These are phyloP conservation scores for Anisognathus igniventris DNA, from an alignment of 2,797 vertebrate species.

Conservation along the genomic window DNA sequence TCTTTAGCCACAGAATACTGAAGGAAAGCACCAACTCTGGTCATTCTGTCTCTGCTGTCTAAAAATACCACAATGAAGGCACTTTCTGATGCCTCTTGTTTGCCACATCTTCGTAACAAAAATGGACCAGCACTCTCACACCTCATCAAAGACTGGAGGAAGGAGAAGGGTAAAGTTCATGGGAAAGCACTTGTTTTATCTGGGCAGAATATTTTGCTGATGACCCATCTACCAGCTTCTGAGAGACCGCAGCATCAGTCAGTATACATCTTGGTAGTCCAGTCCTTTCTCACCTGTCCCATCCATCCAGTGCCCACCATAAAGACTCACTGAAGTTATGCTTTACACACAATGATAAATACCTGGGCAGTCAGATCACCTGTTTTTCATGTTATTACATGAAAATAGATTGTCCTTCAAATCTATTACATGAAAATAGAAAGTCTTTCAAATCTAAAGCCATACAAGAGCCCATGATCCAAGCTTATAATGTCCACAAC, in stretches of 20 bases:
- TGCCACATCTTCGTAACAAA: not conserved
- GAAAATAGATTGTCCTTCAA: not conserved
- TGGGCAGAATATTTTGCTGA: not conserved
- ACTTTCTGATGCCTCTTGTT: not conserved
- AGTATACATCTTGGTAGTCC: not conserved
- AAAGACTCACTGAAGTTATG: not conserved
- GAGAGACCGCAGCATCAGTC: not conserved
- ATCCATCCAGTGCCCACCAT: not conserved
- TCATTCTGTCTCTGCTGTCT: not conserved
- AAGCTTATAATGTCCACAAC: not conserved
- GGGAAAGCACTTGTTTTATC: not conserved
- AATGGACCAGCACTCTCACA: accelerated
- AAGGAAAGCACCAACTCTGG: not conserved
- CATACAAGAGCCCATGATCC: not conserved
- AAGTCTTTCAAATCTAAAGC: not conserved
- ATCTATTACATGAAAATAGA: not conserved
- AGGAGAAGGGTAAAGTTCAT: not conserved
- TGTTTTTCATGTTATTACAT: not conserved
- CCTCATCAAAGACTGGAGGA: not conserved
- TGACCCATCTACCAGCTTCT: not conserved
- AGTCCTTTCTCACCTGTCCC: not conserved
- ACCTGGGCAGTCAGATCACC: not conserved
- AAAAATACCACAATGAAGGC: not conserved
- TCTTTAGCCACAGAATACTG: not conserved
- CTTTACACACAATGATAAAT: not conserved